A percentile compares a stretch with the other conserved stretches of the same genome.
Conservation (phyloP, 1,140 invertebrate species). For the Drosophila neocordata region DNA sequence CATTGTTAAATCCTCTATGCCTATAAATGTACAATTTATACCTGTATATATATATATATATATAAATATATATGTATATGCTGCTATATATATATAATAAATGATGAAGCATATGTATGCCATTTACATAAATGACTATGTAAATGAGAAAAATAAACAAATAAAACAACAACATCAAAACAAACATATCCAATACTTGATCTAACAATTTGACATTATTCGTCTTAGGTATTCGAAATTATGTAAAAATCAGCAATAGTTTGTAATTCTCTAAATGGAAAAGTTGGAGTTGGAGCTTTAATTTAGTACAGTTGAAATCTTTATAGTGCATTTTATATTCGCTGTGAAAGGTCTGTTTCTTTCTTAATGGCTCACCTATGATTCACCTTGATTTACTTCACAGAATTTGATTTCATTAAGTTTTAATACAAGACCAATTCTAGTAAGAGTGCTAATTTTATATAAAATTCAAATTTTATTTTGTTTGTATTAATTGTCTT, state of each 20-base stretch:
- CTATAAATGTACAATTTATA: slow-evolving; percentile 71
- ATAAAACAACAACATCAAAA: slow-evolving; percentile 12
- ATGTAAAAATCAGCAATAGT: neutral
- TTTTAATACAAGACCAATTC: too few species aligned
- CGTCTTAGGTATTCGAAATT: neutral
- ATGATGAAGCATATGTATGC: slow-evolving; percentile 12
- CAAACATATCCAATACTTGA: neutral
- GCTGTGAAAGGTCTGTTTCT: too few species aligned
- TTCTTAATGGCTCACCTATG: too few species aligned
- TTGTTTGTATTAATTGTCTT: too few species aligned
- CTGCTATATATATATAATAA: slow-evolving; percentile 16
- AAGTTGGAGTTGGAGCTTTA: too few species aligned
- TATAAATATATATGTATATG: neutral
- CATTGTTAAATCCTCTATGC: slow-evolving; percentile 47
- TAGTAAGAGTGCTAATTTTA: too few species aligned
- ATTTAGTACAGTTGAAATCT: too few species aligned
- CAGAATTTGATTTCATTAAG: too few species aligned
- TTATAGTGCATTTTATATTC: too few species aligned
- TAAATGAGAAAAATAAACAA: slow-evolving; percentile 54
- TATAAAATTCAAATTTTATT: too few species aligned
- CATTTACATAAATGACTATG: slow-evolving; percentile 38
- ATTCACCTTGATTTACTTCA: too few species aligned
- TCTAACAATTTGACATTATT: slow-evolving; percentile 7
- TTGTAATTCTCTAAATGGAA: too few species aligned
- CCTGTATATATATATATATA: neutral